Base-by-base conservation (phyloP, 2,113 vertebrate species). In the Cyanoramphus novaezelandiae region DNA sequence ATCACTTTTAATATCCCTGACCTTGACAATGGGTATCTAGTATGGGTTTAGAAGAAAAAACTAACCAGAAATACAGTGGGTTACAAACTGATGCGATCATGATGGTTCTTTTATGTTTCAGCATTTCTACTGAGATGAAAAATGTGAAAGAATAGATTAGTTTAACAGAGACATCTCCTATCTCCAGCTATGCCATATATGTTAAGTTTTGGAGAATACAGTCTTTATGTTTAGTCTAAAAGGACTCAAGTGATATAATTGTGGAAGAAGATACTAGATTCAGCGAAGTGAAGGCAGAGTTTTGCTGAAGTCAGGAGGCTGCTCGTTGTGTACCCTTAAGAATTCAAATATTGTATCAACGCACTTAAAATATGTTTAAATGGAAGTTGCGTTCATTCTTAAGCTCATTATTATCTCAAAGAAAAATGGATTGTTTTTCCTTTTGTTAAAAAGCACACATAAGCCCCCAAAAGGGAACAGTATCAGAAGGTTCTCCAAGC, bases 1-100 rank as follows among this genome's bases (percentile, higher is more conserved):
- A 94, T 93, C 81, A 65, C 81, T 89, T 82, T 57, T 86, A 75
- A 81, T 85, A 94, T 82, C 65, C 63, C 93, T 89, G 86, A 97
- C 88, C 95, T 93, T 95, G 95, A 96, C 95, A 97, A 62, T 55
- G 91, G 82, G 68, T 94, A 95, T 96, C 94, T 95, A 91, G 55
- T 60, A 75, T 43, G 88, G 53, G 35, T 86, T 95, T 84, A 79
- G 84, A 91, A 79, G 62, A 79, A 89, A 93, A 91, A 80, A 70
- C 11, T 86, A 83, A 74, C 43, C 44, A 85, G 67, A 88, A 90
- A 82, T 72, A 80, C 83, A 80, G 39, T 77, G 75, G 94, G 68
- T 83, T 89, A 86, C 55, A 91, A 80, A 75, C 71, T 81, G 94
- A 91, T 92, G 82, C 70, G 63, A 75, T 86, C 52, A 3, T 20